A percentile compares a stretch with the other conserved stretches of the same genome.
Evolutionary conservation across 37 sponge, comb jelly and placozoan species (phyloP).

Genomic region (Oscarella lobularis): DNA sequence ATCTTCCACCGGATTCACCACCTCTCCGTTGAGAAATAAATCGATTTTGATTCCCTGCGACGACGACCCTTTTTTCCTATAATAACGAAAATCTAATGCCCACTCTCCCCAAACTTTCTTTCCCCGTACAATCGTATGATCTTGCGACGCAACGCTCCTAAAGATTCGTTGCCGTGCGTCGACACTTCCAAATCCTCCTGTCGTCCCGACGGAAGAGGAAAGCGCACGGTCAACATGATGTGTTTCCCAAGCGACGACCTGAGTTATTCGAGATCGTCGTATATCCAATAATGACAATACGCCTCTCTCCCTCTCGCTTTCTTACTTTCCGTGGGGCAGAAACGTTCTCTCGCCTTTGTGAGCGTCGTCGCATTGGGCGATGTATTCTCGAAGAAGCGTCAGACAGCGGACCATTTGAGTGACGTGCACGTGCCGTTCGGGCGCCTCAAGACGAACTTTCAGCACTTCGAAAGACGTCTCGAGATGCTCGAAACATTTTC

Average conservation of each 20-base stretch:
- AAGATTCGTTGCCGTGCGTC: conserved; percentile 65
- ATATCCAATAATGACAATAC: no score
- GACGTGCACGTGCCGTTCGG: conserved; percentile 2
- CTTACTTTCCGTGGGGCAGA: conserved; percentile 73
- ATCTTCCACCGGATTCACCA: conserved; percentile 51
- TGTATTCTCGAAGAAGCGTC: conserved; percentile 66
- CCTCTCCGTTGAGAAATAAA: conserved; percentile 56
- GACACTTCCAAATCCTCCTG: conserved; percentile 71
- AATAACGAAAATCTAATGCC: background rate
- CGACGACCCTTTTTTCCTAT: background rate
- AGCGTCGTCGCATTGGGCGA: conserved; percentile 65
- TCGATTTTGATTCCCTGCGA: conserved; percentile 18
- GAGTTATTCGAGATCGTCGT: no score
- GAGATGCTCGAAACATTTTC: background rate
- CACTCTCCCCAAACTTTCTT: background rate
- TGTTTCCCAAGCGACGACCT: conserved; percentile 5
- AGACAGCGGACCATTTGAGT: conserved; percentile 56
- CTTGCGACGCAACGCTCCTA: conserved; percentile 61
- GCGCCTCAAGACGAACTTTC: background rate
- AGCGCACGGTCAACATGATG: background rate
- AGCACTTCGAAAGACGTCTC: background rate
- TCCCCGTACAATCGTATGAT: conserved; percentile 20
- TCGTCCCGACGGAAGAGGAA: background rate
- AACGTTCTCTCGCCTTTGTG: conserved; percentile 65
- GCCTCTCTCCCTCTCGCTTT: background rate